Evolutionary conservation across 2,113 vertebrate genomes (phyloP).

Genomic region (Gorsachius goisagi): DNA sequence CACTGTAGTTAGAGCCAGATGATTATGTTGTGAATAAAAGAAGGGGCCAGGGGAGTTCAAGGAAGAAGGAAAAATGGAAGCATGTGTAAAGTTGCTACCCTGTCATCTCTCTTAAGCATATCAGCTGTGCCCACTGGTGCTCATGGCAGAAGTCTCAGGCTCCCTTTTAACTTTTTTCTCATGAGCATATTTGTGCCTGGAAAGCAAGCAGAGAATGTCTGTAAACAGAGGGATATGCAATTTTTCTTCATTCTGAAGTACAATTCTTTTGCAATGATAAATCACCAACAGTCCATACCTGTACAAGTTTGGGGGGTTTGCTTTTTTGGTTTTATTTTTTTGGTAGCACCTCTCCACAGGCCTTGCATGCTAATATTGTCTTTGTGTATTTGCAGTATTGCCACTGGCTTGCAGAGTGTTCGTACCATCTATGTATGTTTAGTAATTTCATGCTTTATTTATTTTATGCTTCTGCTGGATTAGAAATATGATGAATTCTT

Average conservation of each 20-base stretch:
- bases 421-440: neutral
- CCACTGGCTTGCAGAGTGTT: neutral
- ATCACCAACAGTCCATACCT: neutral
- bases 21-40: neutral
- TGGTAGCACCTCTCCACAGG: neutral
- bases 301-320: neutral
- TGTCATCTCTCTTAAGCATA: neutral
- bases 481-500: neutral
- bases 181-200: neutral
- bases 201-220: neutral
- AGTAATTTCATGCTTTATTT: neutral
- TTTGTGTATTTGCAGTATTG: neutral
- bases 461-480: neutral
- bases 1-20: neutral
- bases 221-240: neutral
- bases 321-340: neutral
- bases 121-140: neutral
- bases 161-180: neutral
- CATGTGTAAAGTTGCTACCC: neutral
- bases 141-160: neutral
- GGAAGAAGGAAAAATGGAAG: neutral
- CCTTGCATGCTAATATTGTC: neutral
- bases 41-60: neutral
- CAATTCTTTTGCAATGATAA: neutral
- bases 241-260: neutral